Conservation (phyloP, 1,140 invertebrate genomes). For the Nephotettix cincticeps region DNA sequence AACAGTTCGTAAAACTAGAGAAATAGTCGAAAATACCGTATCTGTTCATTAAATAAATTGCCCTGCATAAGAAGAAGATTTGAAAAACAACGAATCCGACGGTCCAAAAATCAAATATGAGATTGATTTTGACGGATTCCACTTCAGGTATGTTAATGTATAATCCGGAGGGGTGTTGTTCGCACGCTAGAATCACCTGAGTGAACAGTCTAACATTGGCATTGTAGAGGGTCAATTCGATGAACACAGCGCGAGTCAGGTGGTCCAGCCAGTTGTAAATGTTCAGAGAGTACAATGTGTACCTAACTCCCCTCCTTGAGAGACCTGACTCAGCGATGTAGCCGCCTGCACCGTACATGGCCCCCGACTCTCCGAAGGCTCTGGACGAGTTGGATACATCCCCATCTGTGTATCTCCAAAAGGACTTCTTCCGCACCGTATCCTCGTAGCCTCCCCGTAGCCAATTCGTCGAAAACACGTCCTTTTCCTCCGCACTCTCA, state of each 20-base stretch:
- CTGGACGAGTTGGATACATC: neutral
- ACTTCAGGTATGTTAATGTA: neutral
- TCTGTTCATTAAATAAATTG: neutral
- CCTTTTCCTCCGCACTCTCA: neutral
- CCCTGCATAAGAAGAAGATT: neutral
- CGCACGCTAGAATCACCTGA: neutral
- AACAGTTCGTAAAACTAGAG: neutral
- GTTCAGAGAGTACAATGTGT: neutral
- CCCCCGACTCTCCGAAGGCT: neutral
- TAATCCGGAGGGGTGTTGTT: neutral
- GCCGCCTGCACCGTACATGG: neutral
- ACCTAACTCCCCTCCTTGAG: neutral
- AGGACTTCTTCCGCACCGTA: neutral
- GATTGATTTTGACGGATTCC: neutral
- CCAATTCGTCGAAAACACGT: neutral
- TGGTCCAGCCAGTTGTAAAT: neutral
- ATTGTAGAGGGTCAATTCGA: neutral
- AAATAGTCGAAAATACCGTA: neutral
- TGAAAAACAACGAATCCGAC: neutral
- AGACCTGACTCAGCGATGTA: neutral
- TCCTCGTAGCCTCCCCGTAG: neutral
- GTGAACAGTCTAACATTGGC: neutral
- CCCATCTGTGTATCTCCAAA: neutral
- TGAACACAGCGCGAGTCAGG: neutral
- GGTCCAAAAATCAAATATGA: neutral